phyloP scores from a whole-genome alignment of 2,797 vertebrate genomes.

The Aulostomus chinensis region DNA sequence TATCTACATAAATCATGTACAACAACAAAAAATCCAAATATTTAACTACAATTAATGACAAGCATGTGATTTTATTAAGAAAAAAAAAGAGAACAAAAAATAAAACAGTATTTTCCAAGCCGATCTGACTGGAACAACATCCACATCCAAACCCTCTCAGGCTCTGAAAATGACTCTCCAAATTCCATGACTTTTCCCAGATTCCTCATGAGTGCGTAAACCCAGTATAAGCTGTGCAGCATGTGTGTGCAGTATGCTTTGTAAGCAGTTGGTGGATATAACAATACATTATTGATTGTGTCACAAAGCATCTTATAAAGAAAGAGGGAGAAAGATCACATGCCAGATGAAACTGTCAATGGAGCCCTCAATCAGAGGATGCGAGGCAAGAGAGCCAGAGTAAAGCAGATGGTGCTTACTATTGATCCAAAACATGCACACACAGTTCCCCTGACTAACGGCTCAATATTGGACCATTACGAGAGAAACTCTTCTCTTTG shows the following conservation, averaged over 20 bases:
- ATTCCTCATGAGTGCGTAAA: too few species aligned
- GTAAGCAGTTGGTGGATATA: conserved; percentile 45
- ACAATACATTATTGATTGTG: conserved; percentile 64
- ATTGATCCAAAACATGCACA: conserved; percentile 67
- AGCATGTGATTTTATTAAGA: too few species aligned
- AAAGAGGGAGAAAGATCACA: conserved; percentile 42
- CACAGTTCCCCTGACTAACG: conserved; percentile 51
- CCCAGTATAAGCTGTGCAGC: neutral
- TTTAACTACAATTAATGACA: too few species aligned
- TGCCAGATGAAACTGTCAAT: conserved; percentile 70
- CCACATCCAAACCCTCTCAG: too few species aligned
- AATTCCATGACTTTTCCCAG: too few species aligned
- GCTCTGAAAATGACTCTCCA: too few species aligned
- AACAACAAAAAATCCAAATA: too few species aligned
- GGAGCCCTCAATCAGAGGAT: conserved; percentile 62
- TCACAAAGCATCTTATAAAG: conserved; percentile 43
- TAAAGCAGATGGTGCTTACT: conserved; percentile 59
- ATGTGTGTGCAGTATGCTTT: conserved; percentile 29
- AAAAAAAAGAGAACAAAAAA: too few species aligned
- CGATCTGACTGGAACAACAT: too few species aligned
- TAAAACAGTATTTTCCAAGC: too few species aligned
- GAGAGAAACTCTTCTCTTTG: conserved; percentile 36
- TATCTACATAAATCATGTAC: too few species aligned
- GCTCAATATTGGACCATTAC: conserved; percentile 58
- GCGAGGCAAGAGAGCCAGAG: conserved; percentile 42